phyloP scores from a whole-genome alignment of 2,888 invertebrate genomes.

The Dicroscelio sp. region DNA sequence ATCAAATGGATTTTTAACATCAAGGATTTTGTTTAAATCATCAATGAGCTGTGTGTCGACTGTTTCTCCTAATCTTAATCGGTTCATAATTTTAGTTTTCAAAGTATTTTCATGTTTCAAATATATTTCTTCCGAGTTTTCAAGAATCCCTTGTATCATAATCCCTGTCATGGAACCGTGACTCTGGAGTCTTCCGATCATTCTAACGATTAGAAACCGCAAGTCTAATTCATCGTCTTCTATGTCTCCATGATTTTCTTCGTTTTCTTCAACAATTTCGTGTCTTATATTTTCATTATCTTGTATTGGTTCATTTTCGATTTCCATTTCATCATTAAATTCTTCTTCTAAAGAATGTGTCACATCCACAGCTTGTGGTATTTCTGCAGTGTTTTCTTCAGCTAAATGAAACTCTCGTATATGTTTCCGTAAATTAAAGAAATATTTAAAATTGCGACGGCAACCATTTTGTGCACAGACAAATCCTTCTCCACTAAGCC shows the following conservation, averaged over 20 bases:
- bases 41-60: constrained; percentile 5
- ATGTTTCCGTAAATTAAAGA: constrained; percentile 8
- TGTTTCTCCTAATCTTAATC: not conserved
- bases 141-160: constrained; percentile 22
- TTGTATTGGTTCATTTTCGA: constrained; percentile 28
- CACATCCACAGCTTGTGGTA: not conserved
- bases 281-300: too few species aligned
- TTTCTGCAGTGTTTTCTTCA: not conserved
- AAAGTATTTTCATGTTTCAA: not conserved
- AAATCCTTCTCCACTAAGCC: not conserved
- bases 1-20: constrained; percentile 65
- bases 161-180: constrained; percentile 47
- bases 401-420: not conserved
- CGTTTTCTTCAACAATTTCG: too few species aligned
- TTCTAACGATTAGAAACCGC: constrained; percentile 29
- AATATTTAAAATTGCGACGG: not conserved
- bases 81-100: constrained; percentile 24
- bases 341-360: not conserved
- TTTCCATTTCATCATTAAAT: constrained; percentile 14
- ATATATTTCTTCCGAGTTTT: constrained; percentile 15
- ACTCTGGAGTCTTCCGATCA: constrained; percentile 47
- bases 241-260: not conserved
- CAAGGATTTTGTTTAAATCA: not conserved
- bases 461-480: constrained; percentile 32
- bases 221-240: constrained; percentile 23